Base-by-base conservation (phyloP, 2,888 invertebrate genomes). In the Noctua janthe region DNA sequence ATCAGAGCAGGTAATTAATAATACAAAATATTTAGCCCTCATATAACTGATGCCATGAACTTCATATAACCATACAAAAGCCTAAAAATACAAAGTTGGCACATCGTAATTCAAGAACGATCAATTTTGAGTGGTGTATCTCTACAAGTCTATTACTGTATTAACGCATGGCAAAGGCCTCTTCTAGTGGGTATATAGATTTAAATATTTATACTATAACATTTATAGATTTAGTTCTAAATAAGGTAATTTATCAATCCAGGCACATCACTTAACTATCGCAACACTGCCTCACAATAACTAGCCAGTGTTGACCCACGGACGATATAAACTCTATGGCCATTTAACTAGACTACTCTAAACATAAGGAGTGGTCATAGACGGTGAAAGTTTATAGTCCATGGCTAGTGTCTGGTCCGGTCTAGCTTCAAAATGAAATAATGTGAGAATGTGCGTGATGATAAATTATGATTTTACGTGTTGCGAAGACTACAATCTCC, bases 211-310 rank as follows among this genome's bases (percentile, higher is more conserved):
- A 78, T 17, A 17, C 23, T 7, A 54, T 23, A 35, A 15, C 3
- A 20, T 51, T 20, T 54, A n/a, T 43, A 17, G 17, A 0, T 59
- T 11, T 15, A 39, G 20, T 29, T 56, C 13, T 0, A 17, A 43
- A 51, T 43, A 35, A 51, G 29, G 29, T 20, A 29, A 66, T 62
- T 64, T 47, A 82, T 82, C 78, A 74, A 74, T 71, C 10, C n/a
- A 77, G 20, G 35, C 67, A 74, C 88, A 80, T 88, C 83, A 78
- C 77, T 85, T 74, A 56, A 74, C 70, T 89, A 81, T 74, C 72
- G 76, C 79, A 89, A 89, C 47, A 73, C 29, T 80, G 69, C 59
- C 71, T 83, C 51, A 78, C 66, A 74, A 74, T 72, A 56, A 78
- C 75, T 74, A 78, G 73, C 70, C 35, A 76, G 59, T 80, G 29